phyloP scores from a whole-genome alignment of 1,140 invertebrate genomes.

The Propsilocerus akamusi region DNA sequence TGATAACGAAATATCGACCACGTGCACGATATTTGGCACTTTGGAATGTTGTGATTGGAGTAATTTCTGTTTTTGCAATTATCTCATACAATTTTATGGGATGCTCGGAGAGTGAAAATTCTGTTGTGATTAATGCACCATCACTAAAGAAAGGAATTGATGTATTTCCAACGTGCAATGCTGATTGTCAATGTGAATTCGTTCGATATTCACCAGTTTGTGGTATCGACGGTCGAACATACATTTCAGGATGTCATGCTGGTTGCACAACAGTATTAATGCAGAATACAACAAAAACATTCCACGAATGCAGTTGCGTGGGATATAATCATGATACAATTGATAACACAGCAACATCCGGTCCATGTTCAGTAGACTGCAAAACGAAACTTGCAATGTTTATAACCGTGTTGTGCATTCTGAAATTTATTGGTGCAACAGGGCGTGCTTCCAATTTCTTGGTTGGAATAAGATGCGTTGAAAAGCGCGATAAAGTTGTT shows the following conservation, averaged over 20 bases:
- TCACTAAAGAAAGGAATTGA: too few species aligned
- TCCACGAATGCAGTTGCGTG: conserved; percentile 52
- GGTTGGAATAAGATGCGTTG: conserved; percentile 39
- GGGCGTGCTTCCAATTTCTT: conserved; percentile 40
- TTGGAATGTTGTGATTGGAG: conserved; percentile 77
- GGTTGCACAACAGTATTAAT: conserved; percentile 52
- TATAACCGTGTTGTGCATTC: conserved; percentile 32
- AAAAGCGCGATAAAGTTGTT: conserved; percentile 41
- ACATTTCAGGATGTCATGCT: conserved; percentile 76
- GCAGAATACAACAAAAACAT: conserved; percentile 45
- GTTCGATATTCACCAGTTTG: conserved; percentile 69
- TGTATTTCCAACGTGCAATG: conserved; percentile 35
- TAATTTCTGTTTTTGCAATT: conserved; percentile 60
- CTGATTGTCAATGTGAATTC: conserved; percentile 48
- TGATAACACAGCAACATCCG: conserved; percentile 25
- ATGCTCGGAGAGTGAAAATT: not conserved
- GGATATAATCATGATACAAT: not conserved
- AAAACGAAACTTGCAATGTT: conserved; percentile 36
- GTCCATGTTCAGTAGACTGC: conserved; percentile 37
- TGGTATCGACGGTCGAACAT: conserved; percentile 56
- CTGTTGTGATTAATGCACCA: not conserved
- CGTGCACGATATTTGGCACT: conserved; percentile 69
- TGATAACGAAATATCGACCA: conserved; percentile 65
- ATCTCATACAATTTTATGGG: conserved; percentile 7
- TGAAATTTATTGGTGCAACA: conserved; percentile 38